Evolutionary conservation across 2,797 vertebrate species (phyloP), one percentile per base, ranked within the genome.

Genomic region (Danio kyathit): DNA sequence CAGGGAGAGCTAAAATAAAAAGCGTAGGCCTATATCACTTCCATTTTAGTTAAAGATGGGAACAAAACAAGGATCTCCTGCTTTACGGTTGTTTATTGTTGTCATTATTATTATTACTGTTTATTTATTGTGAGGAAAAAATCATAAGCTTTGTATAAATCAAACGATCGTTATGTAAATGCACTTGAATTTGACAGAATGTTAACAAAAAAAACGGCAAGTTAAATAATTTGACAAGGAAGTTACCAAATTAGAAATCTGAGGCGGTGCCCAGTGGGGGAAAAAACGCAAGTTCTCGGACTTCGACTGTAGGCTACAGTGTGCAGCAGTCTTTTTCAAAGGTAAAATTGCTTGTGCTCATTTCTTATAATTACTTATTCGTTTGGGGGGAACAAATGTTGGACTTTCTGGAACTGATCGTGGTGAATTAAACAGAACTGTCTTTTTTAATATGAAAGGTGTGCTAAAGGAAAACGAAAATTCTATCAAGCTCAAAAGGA

Each of bases 221-320:
- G 29, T 29, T 29, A 29, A 29, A 29, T 29, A 51, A 16, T 66
- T 66, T 48, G 64, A 46, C 43, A n/a, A 59, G 19, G 19, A 21
- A 29, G 56, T 2, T 19, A 59, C 29, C 56, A 48, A 29, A 17
- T 7, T 1, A 10, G n/a, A 43, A 65, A n/a, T 65, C n/a, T 44
- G 38, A 29, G 60, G 74, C 38, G 38, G n/a, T 56, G 13, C 16
- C 57, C 6, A 38, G 16, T 46, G 29, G 29, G 29, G n/a, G n/a
- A n/a, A 61, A 51, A 21, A 75, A 6, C 49, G 74, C 61, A 54
- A 21, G 48, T 41, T 40, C 43, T 38, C 61, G 11, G 60, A 76
- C 41, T 66, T 43, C 13, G 19, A 19, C 40, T 66, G 69, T 6
- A 44, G 29, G 29, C 29, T 29, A 29, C 21, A 48, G 6, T 54